Evolutionary conservation across 2,113 vertebrate genomes (phyloP).

Genomic region (Reinhardtius hippoglossoides): DNA sequence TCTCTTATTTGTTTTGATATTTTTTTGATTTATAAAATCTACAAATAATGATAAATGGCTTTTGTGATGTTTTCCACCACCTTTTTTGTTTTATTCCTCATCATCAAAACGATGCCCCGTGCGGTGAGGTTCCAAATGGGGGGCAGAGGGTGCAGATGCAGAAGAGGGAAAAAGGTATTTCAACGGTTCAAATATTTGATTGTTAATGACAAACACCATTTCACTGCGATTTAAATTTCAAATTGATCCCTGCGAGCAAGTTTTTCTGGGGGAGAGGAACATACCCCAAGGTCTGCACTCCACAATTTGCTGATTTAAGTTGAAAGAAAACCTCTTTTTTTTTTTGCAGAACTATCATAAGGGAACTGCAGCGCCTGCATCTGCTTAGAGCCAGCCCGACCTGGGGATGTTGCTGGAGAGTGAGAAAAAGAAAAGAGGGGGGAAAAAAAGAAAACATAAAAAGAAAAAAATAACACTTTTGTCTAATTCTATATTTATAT

Average conservation of each 20-base stretch:
- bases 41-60: no score
- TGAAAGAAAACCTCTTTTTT: slow-evolving; percentile 76
- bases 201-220: slow-evolving; percentile 84
- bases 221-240: slow-evolving; percentile 84
- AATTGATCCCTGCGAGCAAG: slow-evolving; percentile 80
- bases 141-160: slow-evolving; percentile 39
- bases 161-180: slow-evolving; percentile 69
- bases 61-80: slow-evolving; percentile 45
- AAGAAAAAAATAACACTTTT: slow-evolving; percentile 80
- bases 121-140: slow-evolving; percentile 24
- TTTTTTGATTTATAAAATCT: not conserved
- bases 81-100: slow-evolving; percentile 29
- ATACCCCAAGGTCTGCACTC: slow-evolving; percentile 74
- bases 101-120: slow-evolving; percentile 57
- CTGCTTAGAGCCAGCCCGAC: slow-evolving; percentile 71
- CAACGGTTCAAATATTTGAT: slow-evolving; percentile 84
- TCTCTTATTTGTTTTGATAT: slow-evolving; percentile 23
- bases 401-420: slow-evolving; percentile 75
- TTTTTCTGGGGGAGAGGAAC: slow-evolving; percentile 72
- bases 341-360: slow-evolving; percentile 79
- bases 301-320: slow-evolving; percentile 85
- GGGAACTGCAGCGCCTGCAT: slow-evolving; percentile 73
- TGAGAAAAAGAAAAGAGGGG: slow-evolving; percentile 28
- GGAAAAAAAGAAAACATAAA: slow-evolving; percentile 59
- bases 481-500: slow-evolving; percentile 82